Evolutionary conservation across 2,888 invertebrate species (phyloP), one percentile per base, ranked within the genome.

Genomic region (Dasysyrphus tricinctus): DNA sequence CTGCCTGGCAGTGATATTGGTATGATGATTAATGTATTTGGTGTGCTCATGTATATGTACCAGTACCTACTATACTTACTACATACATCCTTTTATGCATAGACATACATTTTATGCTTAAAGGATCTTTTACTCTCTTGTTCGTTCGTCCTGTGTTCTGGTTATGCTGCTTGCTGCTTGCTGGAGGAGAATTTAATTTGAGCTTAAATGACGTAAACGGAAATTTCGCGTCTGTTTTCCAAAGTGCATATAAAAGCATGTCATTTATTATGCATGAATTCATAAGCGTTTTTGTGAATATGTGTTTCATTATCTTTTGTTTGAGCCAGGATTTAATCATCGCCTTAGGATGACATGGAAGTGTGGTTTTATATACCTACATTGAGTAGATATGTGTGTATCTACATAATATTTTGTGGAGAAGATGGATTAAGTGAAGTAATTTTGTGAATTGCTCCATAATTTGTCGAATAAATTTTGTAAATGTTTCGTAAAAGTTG

Each of bases 21-120:
- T 77, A 78, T 86, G 57, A 78, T 86, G 86, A 86, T 86, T 86
- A 86, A 86, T 86, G 77, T 78, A 72, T 72, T 86, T 69, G 29
- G 69, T 54, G 47, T 49, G 16, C 47, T 14, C 54, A 54, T 24
- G 24, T 24, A 24, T 32, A 54, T 32, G 14, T 51, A 51, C 1
- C 12, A 16, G 16, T 16, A 47, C 14, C 2, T 37, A 61, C 12
- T n/a, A 44, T 24, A 14, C 5, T 0, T 24, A 24, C 5, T 0
- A 54, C 54, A 54, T 47, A 14, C 39, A 19, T 39, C 19, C 32
- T n/a, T 49, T 16, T 42, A 51, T 61, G 16, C 39, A 19, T 19
- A 49, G 34, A 14, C 16, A 44, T 63, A 24, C 59, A 63, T 47
- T 49, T 19, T 2, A 57, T 57, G 51, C 67, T 75, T 42, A 63